phyloP scores from a whole-genome alignment of 2,113 vertebrate genomes.

The Formicarius rufipectus region DNA sequence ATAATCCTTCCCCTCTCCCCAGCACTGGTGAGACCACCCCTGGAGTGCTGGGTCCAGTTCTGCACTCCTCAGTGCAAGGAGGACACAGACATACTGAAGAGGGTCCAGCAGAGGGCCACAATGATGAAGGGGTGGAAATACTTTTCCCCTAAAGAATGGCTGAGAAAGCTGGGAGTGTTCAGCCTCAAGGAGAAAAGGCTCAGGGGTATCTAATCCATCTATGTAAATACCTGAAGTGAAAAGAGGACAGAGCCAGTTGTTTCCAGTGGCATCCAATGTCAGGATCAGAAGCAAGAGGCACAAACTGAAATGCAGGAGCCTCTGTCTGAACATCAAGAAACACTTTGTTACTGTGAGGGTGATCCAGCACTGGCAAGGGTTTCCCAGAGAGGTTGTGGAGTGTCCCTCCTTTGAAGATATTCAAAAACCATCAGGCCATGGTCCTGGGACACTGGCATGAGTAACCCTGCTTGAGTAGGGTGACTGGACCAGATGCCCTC shows the following conservation, averaged over 20 bases:
- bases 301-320: neutral
- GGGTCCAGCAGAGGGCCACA: neutral
- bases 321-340: neutral
- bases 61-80: neutral
- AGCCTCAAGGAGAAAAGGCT: neutral
- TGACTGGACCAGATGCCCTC: neutral
- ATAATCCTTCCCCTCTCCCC: neutral
- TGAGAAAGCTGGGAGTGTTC: neutral
- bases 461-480: neutral
- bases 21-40: neutral
- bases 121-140: neutral
- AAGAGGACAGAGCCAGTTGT: neutral
- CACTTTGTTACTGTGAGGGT: neutral
- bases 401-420: neutral
- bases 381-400: neutral
- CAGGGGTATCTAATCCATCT: neutral
- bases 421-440: neutral
- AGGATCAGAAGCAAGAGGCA: neutral
- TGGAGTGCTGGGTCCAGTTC: neutral
- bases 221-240: neutral
- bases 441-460: neutral
- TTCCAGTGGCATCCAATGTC: neutral
- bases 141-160: neutral
- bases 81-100: neutral
- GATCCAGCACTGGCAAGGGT: neutral